Conservation (phyloP, 35 echinoderm and acorn worm species). For the Apostichopus parvimensis region DNA sequence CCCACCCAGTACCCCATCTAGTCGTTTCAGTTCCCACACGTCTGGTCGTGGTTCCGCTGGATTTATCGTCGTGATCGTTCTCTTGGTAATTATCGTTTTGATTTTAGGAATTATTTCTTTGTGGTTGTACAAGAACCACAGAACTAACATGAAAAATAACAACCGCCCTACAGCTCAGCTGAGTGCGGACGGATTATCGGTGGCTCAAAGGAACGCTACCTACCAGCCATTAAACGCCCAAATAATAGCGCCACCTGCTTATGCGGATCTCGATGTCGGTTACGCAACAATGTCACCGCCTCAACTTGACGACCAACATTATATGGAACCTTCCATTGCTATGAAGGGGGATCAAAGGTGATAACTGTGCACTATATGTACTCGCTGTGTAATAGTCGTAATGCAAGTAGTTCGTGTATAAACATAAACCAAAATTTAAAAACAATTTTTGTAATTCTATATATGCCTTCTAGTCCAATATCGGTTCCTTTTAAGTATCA, state of each 20-base stretch:
- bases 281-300: slow-evolving; percentile 18
- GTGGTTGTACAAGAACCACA: slow-evolving; percentile 22
- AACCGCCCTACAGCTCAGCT: background rate
- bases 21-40: background rate
- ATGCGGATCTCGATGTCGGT: slow-evolving; percentile 24
- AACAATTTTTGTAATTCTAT: no score
- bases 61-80: slow-evolving; percentile 20
- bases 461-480: no score
- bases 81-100: slow-evolving; percentile 4
- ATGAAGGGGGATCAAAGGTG: background rate
- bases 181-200: no score
- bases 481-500: no score
- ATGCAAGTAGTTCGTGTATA: no score
- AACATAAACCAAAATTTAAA: no score
- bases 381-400: no score
- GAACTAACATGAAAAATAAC: background rate
- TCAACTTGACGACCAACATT: slow-evolving; percentile 25
- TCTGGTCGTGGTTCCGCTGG: background rate
- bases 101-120: slow-evolving; percentile 7
- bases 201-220: slow-evolving; percentile 22
- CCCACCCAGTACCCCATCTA: background rate
- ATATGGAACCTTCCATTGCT: slow-evolving; percentile 10
- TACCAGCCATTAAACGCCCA: background rate
- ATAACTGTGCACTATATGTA: no score
- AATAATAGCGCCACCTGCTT: slow-evolving; percentile 19